These are phyloP conservation scores for Carpatolechia fugitivella DNA, from an alignment of 2,888 invertebrate species.

Conservation along the genomic window DNA sequence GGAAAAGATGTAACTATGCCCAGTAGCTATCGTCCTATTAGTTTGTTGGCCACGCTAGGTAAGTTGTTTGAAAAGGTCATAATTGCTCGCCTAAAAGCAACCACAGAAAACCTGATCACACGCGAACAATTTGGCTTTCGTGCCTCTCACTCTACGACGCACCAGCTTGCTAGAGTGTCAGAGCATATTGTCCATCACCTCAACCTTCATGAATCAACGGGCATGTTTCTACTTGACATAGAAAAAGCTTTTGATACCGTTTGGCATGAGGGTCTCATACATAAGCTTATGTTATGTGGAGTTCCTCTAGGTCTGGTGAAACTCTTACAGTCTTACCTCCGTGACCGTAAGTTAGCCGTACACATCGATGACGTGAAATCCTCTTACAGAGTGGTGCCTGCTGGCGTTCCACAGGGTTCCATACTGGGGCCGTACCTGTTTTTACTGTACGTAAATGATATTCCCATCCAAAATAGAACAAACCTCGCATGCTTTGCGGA, in stretches of 20 bases:
- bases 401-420: slow-evolving; percentile 19
- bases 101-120: not conserved
- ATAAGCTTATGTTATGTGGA: not conserved
- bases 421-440: slow-evolving; percentile 18
- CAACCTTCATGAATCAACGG: slow-evolving; percentile 11
- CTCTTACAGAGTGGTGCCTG: not conserved
- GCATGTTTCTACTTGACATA: slow-evolving; percentile 14
- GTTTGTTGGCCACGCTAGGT: slow-evolving; percentile 14
- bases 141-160: slow-evolving; percentile 11
- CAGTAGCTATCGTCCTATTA: slow-evolving; percentile 18
- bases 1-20: slow-evolving; percentile 16
- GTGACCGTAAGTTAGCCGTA: not conserved
- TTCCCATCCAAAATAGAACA: slow-evolving; percentile 7
- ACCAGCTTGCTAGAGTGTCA: slow-evolving; percentile 16
- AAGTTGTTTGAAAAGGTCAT: slow-evolving; percentile 19
- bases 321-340: slow-evolving; percentile 11
- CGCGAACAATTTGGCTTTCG: slow-evolving; percentile 22
- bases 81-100: not conserved
- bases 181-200: slow-evolving; percentile 14
- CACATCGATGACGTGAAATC: slow-evolving; percentile 7
- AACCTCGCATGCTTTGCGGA: slow-evolving; percentile 17
- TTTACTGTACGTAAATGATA: slow-evolving; percentile 11
- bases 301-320: slow-evolving; percentile 5
- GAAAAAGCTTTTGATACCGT: slow-evolving; percentile 18
- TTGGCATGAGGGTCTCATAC: slow-evolving; percentile 15